These are phyloP conservation scores for Astur gentilis DNA, from an alignment of 2,113 vertebrate genomes.

Conservation along the genomic window DNA sequence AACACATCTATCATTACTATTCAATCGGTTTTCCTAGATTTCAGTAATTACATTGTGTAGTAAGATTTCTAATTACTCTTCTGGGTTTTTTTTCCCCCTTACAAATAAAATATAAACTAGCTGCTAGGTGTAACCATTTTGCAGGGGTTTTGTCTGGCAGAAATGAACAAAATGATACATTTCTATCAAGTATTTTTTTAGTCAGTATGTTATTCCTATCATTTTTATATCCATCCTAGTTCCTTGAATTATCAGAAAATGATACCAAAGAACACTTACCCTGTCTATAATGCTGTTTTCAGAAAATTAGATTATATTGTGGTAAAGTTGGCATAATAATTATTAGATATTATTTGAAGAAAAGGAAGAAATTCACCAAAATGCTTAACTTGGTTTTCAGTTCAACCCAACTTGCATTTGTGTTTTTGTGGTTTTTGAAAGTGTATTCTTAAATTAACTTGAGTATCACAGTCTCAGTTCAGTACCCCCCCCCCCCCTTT, in stretches of 20 bases:
- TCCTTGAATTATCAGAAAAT: neutral
- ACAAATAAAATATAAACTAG: neutral
- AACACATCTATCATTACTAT: neutral
- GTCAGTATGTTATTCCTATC: neutral
- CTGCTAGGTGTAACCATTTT: neutral
- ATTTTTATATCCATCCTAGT: neutral
- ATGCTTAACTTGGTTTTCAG: neutral
- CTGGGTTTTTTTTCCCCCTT: fast-evolving
- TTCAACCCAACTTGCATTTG: neutral
- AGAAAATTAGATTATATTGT: neutral
- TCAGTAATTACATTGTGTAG: neutral
- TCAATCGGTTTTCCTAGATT: neutral
- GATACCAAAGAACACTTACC: neutral
- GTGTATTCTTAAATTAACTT: neutral
- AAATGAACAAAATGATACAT: neutral
- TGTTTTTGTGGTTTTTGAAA: neutral
- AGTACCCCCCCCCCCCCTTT: neutral
- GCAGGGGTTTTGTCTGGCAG: neutral
- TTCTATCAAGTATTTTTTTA: neutral
- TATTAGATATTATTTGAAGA: neutral
- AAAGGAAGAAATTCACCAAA: neutral
- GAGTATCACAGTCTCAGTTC: neutral
- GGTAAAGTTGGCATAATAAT: neutral
- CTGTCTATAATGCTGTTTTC: neutral
- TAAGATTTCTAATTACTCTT: neutral